Evolutionary conservation across 2,113 vertebrate genomes (phyloP).

Genomic region (Lamprotornis superbus): DNA sequence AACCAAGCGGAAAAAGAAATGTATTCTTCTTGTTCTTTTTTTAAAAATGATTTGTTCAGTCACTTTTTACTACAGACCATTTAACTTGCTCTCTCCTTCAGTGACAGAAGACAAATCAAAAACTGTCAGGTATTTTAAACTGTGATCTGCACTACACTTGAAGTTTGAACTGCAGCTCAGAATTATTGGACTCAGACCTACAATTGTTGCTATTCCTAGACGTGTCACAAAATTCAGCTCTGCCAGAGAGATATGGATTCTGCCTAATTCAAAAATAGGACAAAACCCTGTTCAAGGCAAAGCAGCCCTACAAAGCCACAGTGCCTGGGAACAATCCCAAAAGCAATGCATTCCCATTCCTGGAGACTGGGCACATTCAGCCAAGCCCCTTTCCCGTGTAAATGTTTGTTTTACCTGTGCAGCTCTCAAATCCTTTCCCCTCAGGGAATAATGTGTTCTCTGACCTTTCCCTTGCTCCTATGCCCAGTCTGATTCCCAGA

Average conservation of each 20-base stretch:
- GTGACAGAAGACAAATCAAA: constrained; percentile 34
- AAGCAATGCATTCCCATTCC: neutral
- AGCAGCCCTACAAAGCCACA: neutral
- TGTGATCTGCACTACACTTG: constrained; percentile 7
- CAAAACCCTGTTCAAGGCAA: neutral
- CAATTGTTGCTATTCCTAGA: constrained; percentile 26
- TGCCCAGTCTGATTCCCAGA: neutral
- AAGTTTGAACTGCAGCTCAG: constrained; percentile 18
- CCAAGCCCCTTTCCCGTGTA: neutral
- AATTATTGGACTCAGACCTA: neutral
- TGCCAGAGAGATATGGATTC: neutral
- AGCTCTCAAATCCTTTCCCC: neutral
- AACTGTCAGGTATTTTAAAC: constrained; percentile 31
- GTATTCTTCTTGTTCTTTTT: neutral
- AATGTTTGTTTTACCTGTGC: neutral
- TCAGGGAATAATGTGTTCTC: neutral
- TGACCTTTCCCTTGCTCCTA: neutral
- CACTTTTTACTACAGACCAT: constrained; percentile 7
- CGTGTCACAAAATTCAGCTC: neutral
- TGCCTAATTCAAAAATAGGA: neutral
- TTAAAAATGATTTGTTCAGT: constrained; percentile 18
- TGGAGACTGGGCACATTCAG: neutral
- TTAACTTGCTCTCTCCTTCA: constrained; percentile 37
- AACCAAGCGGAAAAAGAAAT: neutral
- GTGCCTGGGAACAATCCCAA: neutral